Conservation (phyloP, 2,113 vertebrate genomes). For the Osmerus mordax region DNA sequence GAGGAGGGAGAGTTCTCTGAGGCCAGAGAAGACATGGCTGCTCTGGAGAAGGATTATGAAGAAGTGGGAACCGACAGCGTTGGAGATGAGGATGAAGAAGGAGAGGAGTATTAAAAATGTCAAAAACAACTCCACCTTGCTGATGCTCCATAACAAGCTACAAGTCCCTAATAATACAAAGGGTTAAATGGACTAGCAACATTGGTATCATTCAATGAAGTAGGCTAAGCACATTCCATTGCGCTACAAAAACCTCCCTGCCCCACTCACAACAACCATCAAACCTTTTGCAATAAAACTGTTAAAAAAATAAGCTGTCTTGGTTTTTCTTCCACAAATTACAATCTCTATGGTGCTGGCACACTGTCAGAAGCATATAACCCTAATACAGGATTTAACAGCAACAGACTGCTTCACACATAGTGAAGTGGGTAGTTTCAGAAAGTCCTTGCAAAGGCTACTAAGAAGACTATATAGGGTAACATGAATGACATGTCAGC, state of each 20-base stretch:
- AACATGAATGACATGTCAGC: too few relatives aligned
- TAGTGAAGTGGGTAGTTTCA: too few relatives aligned
- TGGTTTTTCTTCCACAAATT: too few relatives aligned
- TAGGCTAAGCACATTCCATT: constrained; percentile 17
- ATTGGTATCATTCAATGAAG: constrained; percentile 7
- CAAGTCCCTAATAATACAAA: background rate
- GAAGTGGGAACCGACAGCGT: constrained; percentile 39
- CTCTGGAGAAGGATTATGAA: constrained; percentile 44
- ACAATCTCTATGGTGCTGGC: too few relatives aligned
- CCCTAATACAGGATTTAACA: too few relatives aligned
- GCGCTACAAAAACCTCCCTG: constrained; percentile 3
- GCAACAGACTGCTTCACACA: too few relatives aligned
- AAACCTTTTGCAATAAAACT: background rate
- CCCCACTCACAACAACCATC: background rate
- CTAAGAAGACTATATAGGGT: too few relatives aligned
- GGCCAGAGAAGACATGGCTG: constrained; percentile 46
- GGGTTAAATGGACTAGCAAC: background rate
- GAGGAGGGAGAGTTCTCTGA: constrained; percentile 45
- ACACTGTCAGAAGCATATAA: too few relatives aligned
- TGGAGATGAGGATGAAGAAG: constrained; percentile 40
- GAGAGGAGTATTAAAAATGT: constrained; percentile 38
- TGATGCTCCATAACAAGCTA: background rate
- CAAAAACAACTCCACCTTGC: background rate
- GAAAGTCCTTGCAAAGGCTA: too few relatives aligned
- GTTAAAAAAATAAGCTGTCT: background rate